A percentile compares a stretch with the other conserved stretches of the same genome.
Conservation (phyloP, 2,888 invertebrate species). For the Hemithea aestivaria region DNA sequence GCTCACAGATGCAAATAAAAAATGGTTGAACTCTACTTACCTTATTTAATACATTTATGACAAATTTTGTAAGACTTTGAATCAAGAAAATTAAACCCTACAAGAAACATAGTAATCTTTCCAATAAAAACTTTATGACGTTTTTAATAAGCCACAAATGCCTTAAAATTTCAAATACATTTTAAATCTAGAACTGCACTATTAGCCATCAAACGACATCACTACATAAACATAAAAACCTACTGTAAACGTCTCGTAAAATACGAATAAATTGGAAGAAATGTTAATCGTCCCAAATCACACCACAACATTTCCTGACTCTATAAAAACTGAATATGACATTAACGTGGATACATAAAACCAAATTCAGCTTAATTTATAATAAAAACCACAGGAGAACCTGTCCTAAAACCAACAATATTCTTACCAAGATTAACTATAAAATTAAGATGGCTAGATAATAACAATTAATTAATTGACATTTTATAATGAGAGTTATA, state of each 20-base stretch:
- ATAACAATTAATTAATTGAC: conserved; percentile 13
- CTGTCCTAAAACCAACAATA: conserved; percentile 5
- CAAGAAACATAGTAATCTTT: too few relatives aligned
- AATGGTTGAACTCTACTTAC: too few relatives aligned
- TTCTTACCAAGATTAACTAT: neutral
- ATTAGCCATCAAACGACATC: too few relatives aligned
- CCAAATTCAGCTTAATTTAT: conserved; percentile 9
- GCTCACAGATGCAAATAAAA: too few relatives aligned
- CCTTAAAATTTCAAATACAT: too few relatives aligned
- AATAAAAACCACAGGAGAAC: conserved; percentile 14
- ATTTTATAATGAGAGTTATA: conserved; percentile 11
- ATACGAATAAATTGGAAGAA: conserved; percentile 11
- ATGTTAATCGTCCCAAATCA: conserved; percentile 13
- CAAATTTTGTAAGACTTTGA: too few relatives aligned
- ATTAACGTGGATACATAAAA: conserved; percentile 11
- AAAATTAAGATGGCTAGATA: conserved; percentile 12
- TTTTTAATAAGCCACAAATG: too few relatives aligned
- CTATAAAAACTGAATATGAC: conserved; percentile 7
- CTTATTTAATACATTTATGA: too few relatives aligned
- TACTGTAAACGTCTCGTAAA: conserved; percentile 6
- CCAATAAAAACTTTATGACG: too few relatives aligned
- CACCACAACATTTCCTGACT: conserved; percentile 13
- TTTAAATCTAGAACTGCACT: too few relatives aligned
- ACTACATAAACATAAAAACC: conserved; percentile 4
- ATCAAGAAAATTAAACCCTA: too few relatives aligned